A percentile compares a stretch with the other conserved stretches of the same genome.
phyloP scores from a whole-genome alignment of 2,797 vertebrate genomes.

The Peromyscus attwateri region DNA sequence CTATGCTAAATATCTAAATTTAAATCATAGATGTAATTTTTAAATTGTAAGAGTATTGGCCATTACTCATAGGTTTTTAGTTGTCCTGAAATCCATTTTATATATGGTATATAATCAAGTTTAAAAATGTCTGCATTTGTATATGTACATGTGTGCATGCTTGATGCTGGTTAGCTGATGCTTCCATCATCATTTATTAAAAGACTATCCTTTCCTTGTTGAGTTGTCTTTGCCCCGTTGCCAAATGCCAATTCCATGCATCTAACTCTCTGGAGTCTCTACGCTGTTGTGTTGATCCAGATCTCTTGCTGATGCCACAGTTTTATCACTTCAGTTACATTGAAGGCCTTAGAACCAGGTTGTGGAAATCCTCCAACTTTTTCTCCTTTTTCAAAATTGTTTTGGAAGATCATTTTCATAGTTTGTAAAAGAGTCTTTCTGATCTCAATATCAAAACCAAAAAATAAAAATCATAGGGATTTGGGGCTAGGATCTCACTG shows the following conservation, averaged over 20 bases:
- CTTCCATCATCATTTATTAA: background rate
- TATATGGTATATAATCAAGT: background rate
- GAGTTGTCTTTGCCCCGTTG: background rate
- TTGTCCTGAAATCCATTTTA: conserved; percentile 24
- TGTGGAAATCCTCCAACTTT: background rate
- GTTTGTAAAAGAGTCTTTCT: conserved; percentile 28
- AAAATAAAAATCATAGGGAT: background rate
- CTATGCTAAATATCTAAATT: background rate
- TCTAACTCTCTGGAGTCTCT: background rate
- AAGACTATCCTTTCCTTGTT: conserved; percentile 3
- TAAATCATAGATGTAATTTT: background rate
- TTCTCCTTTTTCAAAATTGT: conserved; percentile 13
- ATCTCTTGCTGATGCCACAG: background rate
- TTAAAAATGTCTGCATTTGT: background rate
- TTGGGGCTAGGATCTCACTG: background rate
- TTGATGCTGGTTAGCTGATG: background rate
- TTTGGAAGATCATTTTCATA: background rate
- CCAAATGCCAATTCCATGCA: background rate
- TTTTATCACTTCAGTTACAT: background rate
- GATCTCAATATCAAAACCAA: background rate
- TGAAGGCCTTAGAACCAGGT: background rate
- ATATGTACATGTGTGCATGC: background rate
- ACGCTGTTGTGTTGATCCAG: background rate
- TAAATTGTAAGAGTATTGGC: conserved; percentile 17
- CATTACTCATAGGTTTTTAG: background rate